Conservation (phyloP, 2,113 vertebrate genomes). For the Malurus cyaneus region DNA sequence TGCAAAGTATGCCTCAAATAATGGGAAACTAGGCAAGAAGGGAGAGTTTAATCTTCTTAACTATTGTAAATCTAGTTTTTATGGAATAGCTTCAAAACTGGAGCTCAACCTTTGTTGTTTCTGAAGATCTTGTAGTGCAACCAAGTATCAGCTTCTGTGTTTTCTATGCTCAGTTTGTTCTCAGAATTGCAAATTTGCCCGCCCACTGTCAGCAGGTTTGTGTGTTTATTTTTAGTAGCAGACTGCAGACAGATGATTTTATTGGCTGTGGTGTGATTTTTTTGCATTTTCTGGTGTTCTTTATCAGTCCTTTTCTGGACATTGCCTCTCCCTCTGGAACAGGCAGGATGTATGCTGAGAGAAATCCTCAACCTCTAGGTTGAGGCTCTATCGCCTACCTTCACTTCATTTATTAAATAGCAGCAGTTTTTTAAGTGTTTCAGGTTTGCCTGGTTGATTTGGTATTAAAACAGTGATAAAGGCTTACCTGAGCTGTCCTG, state of each 20-base stretch:
- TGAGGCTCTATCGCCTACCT: fast-evolving
- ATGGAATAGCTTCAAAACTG: background rate
- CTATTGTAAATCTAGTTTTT: background rate
- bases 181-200: background rate
- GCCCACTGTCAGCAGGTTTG: background rate
- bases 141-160: background rate
- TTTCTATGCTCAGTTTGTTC: background rate
- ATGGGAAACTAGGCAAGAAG: background rate
- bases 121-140: background rate
- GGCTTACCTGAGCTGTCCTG: background rate
- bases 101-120: background rate
- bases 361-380: background rate
- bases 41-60: background rate
- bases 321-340: background rate
- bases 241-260: background rate
- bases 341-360: background rate
- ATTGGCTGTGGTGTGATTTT: background rate
- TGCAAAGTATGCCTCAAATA: background rate
- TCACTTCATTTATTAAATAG: background rate
- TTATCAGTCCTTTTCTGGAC: background rate
- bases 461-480: background rate
- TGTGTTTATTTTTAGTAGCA: background rate
- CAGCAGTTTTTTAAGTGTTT: background rate
- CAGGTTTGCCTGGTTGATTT: background rate
- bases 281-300: background rate